These are phyloP conservation scores for Strix aluco DNA, from an alignment of 2,113 vertebrate species.

Conservation along the genomic window DNA sequence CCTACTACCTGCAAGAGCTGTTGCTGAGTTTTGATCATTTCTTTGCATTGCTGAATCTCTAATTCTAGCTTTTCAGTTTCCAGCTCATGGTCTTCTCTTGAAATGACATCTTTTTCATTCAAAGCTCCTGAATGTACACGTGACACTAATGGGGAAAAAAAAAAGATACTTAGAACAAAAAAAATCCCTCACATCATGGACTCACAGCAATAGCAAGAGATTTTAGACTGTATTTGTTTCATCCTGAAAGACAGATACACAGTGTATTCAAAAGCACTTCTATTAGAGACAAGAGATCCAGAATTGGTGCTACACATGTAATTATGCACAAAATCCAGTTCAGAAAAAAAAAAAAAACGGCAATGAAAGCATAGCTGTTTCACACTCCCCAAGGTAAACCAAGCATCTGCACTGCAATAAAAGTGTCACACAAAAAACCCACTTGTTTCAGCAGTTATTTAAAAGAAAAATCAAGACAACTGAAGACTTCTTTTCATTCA, in stretches of 20 bases:
- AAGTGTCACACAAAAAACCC: fast-evolving
- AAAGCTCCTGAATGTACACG: conserved; percentile 78
- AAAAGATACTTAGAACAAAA: background rate
- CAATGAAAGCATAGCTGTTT: background rate
- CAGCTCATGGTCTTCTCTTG: conserved; percentile 86
- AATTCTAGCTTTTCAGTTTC: conserved; percentile 87
- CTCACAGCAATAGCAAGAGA: background rate
- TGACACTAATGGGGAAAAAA: conserved; percentile 73
- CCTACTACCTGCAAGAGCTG: conserved; percentile 88
- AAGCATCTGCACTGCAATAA: background rate
- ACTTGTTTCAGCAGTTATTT: background rate
- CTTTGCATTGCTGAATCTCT: conserved; percentile 94
- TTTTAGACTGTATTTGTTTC: background rate
- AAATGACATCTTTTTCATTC: conserved; percentile 81
- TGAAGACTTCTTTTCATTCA: background rate
- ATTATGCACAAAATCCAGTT: background rate
- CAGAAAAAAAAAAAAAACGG: background rate
- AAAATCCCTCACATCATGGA: background rate
- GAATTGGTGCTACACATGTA: background rate
- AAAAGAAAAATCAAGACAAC: background rate
- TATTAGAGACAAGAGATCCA: background rate
- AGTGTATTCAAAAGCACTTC: background rate
- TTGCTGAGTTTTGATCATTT: conserved; percentile 95
- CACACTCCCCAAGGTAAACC: background rate
- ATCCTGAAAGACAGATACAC: background rate